Percentiles rank a stretch among this genome's conserved stretches.
Evolutionary conservation across 2,888 invertebrate genomes (phyloP).

Genomic region (Tetropium fuscum): DNA sequence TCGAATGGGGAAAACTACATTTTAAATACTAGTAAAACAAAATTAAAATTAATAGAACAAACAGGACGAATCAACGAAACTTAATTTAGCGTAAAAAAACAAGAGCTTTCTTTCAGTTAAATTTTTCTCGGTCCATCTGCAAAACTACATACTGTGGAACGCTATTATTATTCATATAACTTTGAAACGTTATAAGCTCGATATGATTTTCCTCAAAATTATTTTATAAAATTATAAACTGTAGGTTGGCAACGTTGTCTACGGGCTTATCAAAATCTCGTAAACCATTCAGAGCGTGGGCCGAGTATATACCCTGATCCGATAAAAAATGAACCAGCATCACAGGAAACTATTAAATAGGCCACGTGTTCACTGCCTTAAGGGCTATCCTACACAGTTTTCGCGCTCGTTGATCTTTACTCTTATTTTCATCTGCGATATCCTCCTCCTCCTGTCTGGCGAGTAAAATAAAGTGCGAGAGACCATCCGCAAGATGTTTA

Average conservation of each 20-base stretch:
- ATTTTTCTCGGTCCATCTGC: too few species aligned
- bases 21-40: too few species aligned
- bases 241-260: conserved; percentile 33
- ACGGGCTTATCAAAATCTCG: conserved; percentile 36
- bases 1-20: too few species aligned
- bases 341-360: conserved; percentile 52
- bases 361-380: conserved; percentile 47
- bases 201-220: too few species aligned
- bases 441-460: conserved; percentile 17
- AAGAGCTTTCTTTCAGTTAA: too few species aligned
- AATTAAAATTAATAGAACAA: too few species aligned
- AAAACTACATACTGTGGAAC: too few species aligned
- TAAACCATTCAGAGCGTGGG: conserved; percentile 40
- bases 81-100: too few species aligned
- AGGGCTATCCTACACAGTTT: conserved; percentile 29
- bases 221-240: too few species aligned
- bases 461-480: conserved; percentile 18
- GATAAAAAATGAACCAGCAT: conserved; percentile 48
- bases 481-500: conserved; percentile 17
- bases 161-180: too few species aligned
- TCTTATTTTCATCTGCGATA: conserved; percentile 6
- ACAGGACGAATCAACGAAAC: too few species aligned
- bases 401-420: conserved; percentile 4
- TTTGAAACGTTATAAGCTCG: too few species aligned
- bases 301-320: conserved; percentile 34